Evolutionary conservation across 2,113 vertebrate species (phyloP).

Genomic region (Numenius arquata): DNA sequence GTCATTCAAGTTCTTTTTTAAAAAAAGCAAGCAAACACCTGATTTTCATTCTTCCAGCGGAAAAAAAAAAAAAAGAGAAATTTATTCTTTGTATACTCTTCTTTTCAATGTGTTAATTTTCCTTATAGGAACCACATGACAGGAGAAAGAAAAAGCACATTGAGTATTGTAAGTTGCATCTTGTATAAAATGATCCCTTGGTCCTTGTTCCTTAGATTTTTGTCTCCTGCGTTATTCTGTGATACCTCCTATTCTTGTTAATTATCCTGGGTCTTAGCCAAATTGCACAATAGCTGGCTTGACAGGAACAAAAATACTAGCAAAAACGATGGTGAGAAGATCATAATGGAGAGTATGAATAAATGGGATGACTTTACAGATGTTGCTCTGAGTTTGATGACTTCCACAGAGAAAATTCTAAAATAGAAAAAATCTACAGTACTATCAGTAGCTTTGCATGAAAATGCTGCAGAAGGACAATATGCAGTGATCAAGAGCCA

Average conservation of each 20-base stretch:
- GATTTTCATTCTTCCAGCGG: not conserved
- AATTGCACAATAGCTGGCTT: not conserved
- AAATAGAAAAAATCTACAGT: not conserved
- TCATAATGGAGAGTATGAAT: not conserved
- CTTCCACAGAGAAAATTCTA: not conserved
- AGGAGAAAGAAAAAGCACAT: not conserved
- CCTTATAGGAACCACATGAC: not conserved
- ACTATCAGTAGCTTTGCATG: not conserved
- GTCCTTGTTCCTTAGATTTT: not conserved
- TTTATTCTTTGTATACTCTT: not conserved
- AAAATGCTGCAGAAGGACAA: not conserved
- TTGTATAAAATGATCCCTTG: not conserved
- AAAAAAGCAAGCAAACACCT: rapidly evolving
- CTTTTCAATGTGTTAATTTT: not conserved
- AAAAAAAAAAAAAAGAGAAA: not conserved
- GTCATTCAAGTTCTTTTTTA: not conserved
- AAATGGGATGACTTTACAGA: not conserved
- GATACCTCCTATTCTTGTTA: not conserved
- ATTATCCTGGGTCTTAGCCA: not conserved
- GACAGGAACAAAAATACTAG: not conserved
- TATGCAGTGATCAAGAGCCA: not conserved
- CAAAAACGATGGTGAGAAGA: not conserved
- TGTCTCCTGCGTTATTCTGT: not conserved
- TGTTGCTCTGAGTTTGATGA: not conserved
- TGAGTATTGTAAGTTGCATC: not conserved